Evolutionary conservation across 2,797 vertebrate species (phyloP).

Genomic region (Hirundo rustica): DNA sequence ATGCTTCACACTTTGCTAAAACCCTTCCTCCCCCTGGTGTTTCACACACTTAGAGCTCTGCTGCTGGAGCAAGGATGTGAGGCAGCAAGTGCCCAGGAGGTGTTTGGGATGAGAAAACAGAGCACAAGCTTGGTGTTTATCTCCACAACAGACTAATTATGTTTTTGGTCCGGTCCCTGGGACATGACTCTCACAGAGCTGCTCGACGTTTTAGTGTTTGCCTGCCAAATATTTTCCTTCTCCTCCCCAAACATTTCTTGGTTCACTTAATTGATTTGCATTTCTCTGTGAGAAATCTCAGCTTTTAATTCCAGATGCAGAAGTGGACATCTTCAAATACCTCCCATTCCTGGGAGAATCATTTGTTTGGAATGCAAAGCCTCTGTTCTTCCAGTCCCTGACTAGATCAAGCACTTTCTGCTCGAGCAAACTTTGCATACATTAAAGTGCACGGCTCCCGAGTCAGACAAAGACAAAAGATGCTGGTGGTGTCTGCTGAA

Average conservation of each 20-base stretch:
- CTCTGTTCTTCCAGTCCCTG: background rate
- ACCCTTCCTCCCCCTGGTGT: background rate
- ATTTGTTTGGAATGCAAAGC: conserved; percentile 40
- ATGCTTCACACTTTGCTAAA: background rate
- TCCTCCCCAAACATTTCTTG: conserved; percentile 20
- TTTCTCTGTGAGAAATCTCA: conserved; percentile 59
- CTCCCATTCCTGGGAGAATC: conserved; percentile 17
- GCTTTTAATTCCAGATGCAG: conserved; percentile 24
- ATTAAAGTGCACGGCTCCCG: background rate
- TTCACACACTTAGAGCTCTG: background rate
- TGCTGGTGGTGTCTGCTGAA: conserved; percentile 11
- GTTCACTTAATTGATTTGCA: conserved; percentile 14
- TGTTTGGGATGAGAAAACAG: background rate
- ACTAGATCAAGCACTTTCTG: background rate
- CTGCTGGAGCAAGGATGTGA: background rate
- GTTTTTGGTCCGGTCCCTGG: background rate
- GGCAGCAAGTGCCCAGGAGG: background rate
- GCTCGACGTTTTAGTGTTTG: background rate
- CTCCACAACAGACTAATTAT: background rate
- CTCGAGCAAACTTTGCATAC: conserved; percentile 1
- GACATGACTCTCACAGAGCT: background rate
- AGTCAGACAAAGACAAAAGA: conserved; percentile 42
- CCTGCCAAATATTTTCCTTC: conserved; percentile 25
- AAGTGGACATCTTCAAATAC: conserved; percentile 15
- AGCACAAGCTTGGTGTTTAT: background rate